Evolutionary conservation across 1,140 invertebrate genomes (phyloP).

Genomic region (Prorops nasuta): DNA sequence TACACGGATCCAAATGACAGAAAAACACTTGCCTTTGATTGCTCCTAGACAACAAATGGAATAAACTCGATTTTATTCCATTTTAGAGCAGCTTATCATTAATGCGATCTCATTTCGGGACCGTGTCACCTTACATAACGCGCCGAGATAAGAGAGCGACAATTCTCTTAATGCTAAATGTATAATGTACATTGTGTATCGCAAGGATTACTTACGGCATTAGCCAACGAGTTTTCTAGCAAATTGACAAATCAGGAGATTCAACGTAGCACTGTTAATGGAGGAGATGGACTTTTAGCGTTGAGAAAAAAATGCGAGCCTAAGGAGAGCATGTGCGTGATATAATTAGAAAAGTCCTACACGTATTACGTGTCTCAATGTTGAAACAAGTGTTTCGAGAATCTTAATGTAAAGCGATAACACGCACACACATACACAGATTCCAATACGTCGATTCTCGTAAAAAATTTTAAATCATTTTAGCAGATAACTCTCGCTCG

Average conservation of each 20-base stretch:
- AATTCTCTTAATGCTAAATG: too few species aligned
- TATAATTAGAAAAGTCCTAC: not conserved
- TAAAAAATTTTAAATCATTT: not conserved
- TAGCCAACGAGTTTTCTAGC: not conserved
- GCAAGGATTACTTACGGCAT: too few species aligned
- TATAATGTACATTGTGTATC: too few species aligned
- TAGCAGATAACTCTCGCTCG: too few species aligned
- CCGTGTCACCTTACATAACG: not conserved
- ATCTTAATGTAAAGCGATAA: not conserved
- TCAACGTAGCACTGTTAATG: not conserved
- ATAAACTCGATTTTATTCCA: too few species aligned
- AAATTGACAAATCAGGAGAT: not conserved
- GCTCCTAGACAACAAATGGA: too few species aligned
- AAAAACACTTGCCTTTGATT: too few species aligned
- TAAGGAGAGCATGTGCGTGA: not conserved
- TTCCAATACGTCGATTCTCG: not conserved
- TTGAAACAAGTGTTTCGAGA: not conserved
- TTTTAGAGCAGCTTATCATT: too few species aligned
- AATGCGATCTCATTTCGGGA: too few species aligned
- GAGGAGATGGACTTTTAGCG: too few species aligned
- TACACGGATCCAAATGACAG: too few species aligned
- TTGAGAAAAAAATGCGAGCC: not conserved
- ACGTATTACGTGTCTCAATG: not conserved
- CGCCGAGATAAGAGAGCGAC: not conserved
- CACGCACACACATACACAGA: not conserved